A percentile compares a stretch with the other conserved stretches of the same genome.
Conservation (phyloP, 2,113 vertebrate species). For the Oryzias celebensis region DNA sequence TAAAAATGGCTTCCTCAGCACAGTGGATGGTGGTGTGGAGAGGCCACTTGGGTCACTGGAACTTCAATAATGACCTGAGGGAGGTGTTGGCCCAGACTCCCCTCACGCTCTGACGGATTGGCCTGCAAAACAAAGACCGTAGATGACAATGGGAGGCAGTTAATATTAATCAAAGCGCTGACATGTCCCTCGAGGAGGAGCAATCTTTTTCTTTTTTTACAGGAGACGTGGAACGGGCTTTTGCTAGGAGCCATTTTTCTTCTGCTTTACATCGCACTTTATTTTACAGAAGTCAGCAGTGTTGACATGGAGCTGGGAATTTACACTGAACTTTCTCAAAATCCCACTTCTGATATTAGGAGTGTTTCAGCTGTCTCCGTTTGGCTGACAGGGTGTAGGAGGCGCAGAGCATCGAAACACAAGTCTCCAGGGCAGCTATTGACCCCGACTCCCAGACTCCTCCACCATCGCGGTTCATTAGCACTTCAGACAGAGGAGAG, state of each 20-base stretch:
- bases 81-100: constrained; percentile 68
- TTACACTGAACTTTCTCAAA: constrained; percentile 42
- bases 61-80: constrained; percentile 75
- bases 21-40: constrained; percentile 53
- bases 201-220: constrained; percentile 39
- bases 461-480: constrained; percentile 77
- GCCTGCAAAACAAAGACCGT: constrained; percentile 74
- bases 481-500: constrained; percentile 78
- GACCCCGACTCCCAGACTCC: constrained; percentile 69
- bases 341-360: constrained; percentile 33
- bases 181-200: constrained; percentile 65
- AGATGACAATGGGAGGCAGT: constrained; percentile 73
- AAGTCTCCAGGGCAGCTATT: constrained; percentile 58
- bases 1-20: constrained; percentile 71
- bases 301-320: constrained; percentile 32
- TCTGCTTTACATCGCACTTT: constrained; percentile 19
- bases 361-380: constrained; percentile 35
- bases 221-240: constrained; percentile 41
- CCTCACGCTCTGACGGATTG: constrained; percentile 70
- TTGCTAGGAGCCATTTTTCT: constrained; percentile 45
- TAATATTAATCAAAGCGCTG: constrained; percentile 78
- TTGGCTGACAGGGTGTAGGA: constrained; percentile 60
- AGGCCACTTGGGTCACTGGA: constrained; percentile 65
- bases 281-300: constrained; percentile 44
- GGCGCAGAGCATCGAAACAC: constrained; percentile 31